phyloP scores from a whole-genome alignment of 2,797 vertebrate species.

The Rhynchonycteris naso region DNA sequence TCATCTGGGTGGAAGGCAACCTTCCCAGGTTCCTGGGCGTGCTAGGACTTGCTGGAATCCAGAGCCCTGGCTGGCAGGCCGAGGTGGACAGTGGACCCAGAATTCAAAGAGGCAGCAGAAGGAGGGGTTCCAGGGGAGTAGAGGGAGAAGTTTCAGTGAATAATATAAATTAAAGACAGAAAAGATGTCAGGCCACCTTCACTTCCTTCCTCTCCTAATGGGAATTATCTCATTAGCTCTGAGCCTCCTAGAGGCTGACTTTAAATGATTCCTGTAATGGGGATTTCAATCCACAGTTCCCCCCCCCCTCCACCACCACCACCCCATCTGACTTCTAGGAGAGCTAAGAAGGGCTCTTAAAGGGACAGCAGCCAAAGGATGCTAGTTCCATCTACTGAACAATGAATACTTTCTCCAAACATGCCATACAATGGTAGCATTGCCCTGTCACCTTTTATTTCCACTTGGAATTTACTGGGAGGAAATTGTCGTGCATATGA shows the following conservation, averaged over 20 bases:
- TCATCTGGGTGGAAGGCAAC: slow-evolving; percentile 29
- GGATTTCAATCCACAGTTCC: slow-evolving; percentile 43
- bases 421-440: fast-evolving
- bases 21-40: slow-evolving; percentile 56
- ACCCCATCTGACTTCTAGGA: neutral
- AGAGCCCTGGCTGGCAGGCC: slow-evolving; percentile 47
- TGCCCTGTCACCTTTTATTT: neutral
- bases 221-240: slow-evolving; percentile 80
- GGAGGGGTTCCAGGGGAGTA: neutral
- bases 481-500: neutral
- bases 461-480: neutral
- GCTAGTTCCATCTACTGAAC: neutral
- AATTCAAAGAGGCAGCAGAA: slow-evolving; percentile 65
- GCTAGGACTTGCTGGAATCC: slow-evolving; percentile 67
- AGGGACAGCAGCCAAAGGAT: slow-evolving; percentile 43
- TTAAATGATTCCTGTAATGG: slow-evolving; percentile 74
- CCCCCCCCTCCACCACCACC: neutral
- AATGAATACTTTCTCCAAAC: no score
- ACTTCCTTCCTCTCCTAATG: slow-evolving; percentile 76
- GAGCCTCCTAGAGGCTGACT: slow-evolving; percentile 70
- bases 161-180: slow-evolving; percentile 79
- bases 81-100: slow-evolving; percentile 64
- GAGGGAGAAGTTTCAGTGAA: slow-evolving; percentile 63
- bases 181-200: slow-evolving; percentile 75
- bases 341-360: slow-evolving; percentile 65